A percentile compares a stretch with the other conserved stretches of the same genome.
Evolutionary conservation across 2,888 invertebrate genomes (phyloP).

Genomic region (Agrochola macilenta): DNA sequence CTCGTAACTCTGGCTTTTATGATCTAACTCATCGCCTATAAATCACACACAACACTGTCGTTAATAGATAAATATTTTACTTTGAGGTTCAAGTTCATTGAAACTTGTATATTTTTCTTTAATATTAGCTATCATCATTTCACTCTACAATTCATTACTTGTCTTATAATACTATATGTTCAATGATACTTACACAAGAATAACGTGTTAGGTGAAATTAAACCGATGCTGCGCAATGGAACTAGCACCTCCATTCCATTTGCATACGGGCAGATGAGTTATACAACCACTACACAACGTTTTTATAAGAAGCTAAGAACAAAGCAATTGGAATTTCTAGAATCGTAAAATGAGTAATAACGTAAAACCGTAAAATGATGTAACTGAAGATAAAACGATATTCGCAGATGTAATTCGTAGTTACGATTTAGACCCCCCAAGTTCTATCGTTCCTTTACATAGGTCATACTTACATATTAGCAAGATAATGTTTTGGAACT

Average conservation of each 20-base stretch:
- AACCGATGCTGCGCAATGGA: slow-evolving; percentile 33
- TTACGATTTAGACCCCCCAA: slow-evolving; percentile 43
- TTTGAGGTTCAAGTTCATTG: slow-evolving; percentile 69
- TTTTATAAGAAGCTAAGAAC: slow-evolving; percentile 35
- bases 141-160: slow-evolving; percentile 5
- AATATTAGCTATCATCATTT: slow-evolving; percentile 17
- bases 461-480: neutral
- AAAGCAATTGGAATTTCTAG: slow-evolving; percentile 29
- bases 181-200: slow-evolving; percentile 11
- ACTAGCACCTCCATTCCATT: slow-evolving; percentile 23
- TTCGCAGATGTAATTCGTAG: slow-evolving; percentile 15
- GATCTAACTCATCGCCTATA: slow-evolving; percentile 73
- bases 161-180: neutral
- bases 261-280: slow-evolving; percentile 33
- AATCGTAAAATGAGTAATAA: slow-evolving; percentile 35
- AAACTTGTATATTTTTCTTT: slow-evolving; percentile 36
- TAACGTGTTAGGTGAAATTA: slow-evolving; percentile 29
- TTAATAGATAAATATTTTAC: slow-evolving; percentile 63
- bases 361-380: slow-evolving; percentile 38
- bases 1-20: slow-evolving; percentile 77
- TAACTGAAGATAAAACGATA: slow-evolving; percentile 33
- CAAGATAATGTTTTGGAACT: slow-evolving; percentile 6
- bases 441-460: neutral
- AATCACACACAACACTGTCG: slow-evolving; percentile 71
- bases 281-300: slow-evolving; percentile 13